These are phyloP conservation scores for Rhynchopsitta pachyrhyncha DNA, from an alignment of 2,113 vertebrate species.

Conservation along the genomic window DNA sequence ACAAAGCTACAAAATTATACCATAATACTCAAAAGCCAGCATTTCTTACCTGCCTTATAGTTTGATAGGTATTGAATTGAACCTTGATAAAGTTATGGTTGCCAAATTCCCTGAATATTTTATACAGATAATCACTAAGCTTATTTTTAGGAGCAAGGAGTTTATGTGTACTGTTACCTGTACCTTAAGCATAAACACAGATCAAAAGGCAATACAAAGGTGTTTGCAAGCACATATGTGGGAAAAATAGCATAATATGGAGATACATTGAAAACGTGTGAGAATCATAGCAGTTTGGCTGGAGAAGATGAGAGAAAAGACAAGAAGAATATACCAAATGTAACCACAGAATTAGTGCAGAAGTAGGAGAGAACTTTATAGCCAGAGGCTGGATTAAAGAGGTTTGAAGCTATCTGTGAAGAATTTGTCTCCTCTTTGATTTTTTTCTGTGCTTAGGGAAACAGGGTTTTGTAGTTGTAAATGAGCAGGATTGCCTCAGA, in stretches of 20 bases:
- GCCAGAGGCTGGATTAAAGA: not conserved
- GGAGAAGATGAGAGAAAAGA: not conserved
- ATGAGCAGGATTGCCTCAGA: conserved; percentile 2
- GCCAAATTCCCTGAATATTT: not conserved
- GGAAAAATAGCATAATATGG: not conserved
- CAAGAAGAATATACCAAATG: not conserved
- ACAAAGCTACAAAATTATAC: not conserved
- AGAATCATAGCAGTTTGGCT: not conserved
- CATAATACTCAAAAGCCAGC: not conserved
- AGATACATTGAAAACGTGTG: not conserved
- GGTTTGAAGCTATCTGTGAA: not conserved
- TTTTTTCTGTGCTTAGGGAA: conserved; percentile 4
- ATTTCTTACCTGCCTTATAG: not conserved
- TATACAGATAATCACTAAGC: not conserved
- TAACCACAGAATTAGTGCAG: not conserved
- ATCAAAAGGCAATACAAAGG: not conserved
- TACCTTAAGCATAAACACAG: not conserved
- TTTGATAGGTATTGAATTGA: not conserved
- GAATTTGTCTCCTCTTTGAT: conserved; percentile 13
- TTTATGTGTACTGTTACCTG: not conserved
- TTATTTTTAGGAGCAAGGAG: not conserved
- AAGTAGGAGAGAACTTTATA: not conserved
- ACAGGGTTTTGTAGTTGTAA: not conserved
- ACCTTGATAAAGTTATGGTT: not conserved
- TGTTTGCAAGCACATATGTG: not conserved